Evolutionary conservation across 2,797 vertebrate genomes (phyloP).

Genomic region (Pseudomugil gertrudae): DNA sequence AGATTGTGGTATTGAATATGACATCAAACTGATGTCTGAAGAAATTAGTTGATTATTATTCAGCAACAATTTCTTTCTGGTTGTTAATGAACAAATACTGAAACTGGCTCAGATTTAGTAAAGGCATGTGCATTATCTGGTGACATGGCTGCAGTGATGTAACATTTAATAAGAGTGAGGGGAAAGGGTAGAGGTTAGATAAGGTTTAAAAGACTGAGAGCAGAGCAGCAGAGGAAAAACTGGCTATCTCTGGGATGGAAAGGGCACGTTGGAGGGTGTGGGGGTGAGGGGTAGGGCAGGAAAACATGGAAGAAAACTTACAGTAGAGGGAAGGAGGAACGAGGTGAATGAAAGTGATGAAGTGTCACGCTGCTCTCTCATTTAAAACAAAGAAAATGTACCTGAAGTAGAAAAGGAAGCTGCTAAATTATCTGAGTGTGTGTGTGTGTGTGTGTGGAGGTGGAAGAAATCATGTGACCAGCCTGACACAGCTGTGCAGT

Average conservation of each 20-base stretch:
- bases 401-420: constrained; percentile 10
- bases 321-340: not conserved
- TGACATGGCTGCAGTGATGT: not conserved
- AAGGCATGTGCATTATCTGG: no score
- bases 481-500: constrained; percentile 10
- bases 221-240: no score
- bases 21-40: not conserved
- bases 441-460: no score
- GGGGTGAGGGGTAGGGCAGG: no score
- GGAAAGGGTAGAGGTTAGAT: not conserved
- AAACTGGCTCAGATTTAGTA: no score
- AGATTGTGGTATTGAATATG: not conserved
- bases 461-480: constrained; percentile 17
- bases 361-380: not conserved
- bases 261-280: no score
- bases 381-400: constrained; percentile 25
- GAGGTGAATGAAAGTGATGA: not conserved
- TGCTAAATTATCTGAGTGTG: not conserved
- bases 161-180: constrained; percentile 5
- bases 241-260: no score
- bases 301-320: no score
- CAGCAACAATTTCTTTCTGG: no score
- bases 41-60: not conserved
- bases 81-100: no score
- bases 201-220: not conserved